Evolutionary conservation across 2,888 invertebrate genomes (phyloP).

Genomic region (Marronus borbonicus): DNA sequence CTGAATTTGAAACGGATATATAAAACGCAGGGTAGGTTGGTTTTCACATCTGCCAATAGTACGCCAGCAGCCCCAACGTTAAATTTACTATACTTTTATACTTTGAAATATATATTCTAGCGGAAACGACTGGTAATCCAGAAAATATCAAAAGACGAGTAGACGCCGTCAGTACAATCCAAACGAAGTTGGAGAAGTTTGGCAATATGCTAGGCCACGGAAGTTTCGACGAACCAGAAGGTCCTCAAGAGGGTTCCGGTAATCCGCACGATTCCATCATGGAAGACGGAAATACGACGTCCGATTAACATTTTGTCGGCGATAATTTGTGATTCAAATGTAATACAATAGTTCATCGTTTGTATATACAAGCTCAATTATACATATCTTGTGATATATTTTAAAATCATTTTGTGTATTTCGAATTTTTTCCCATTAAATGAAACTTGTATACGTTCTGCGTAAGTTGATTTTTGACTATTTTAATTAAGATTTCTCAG

Average conservation of each 20-base stretch:
- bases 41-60: not conserved
- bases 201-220: slow-evolving; percentile 58
- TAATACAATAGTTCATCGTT: not conserved
- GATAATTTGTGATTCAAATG: slow-evolving; percentile 8
- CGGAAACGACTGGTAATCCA: slow-evolving; percentile 53
- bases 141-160: slow-evolving; percentile 58
- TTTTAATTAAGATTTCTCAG: no score
- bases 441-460: slow-evolving; percentile 8
- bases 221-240: slow-evolving; percentile 48
- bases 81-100: no score
- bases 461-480: no score
- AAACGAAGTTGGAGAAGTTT: slow-evolving; percentile 59
- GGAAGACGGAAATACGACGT: slow-evolving; percentile 36
- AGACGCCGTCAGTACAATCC: slow-evolving; percentile 60
- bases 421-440: slow-evolving; percentile 30
- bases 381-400: slow-evolving; percentile 20
- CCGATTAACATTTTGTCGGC: not conserved
- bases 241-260: slow-evolving; percentile 19
- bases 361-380: slow-evolving; percentile 22
- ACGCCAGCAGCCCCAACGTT: not conserved
- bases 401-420: slow-evolving; percentile 36
- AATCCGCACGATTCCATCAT: slow-evolving; percentile 33
- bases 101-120: slow-evolving; percentile 10
- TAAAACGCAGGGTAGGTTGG: slow-evolving; percentile 57
- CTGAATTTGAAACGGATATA: slow-evolving; percentile 75